Evolutionary conservation across 2,888 invertebrate genomes (phyloP), one percentile per base, ranked within the genome.

Genomic region (Melinopterus prodromus): DNA sequence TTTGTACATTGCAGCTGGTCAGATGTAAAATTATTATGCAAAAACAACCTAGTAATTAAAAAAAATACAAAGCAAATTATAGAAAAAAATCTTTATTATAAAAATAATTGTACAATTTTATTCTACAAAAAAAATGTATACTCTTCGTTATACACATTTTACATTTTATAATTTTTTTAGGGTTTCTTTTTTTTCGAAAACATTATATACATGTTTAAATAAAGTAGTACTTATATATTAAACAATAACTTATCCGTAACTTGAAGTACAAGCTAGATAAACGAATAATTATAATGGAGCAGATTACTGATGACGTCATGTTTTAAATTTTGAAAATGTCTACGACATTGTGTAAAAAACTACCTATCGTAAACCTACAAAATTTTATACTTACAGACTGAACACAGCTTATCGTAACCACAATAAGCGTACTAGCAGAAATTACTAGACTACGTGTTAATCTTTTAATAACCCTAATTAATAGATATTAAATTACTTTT

Each of bases 1-100:
- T 53, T 53, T 1, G 53, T 53, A 12, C 7, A 53, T 53, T 53
- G 7, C 9, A 53, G 9, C 7, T 53, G 53, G 53, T 53, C 53
- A 4, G 1, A 12, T 9, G 5, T 53, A 53, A 53, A 53, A 12
- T 53, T 9, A 9, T 53, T 9, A 2, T 4, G 53, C 53, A 53
- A 53, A 53, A 53, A 12, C 12, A 53, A 53, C 53, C 12, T 53
- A 53, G 7, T 4, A 53, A 53, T 26, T 26, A 26, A 53, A 53
- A 9, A 53, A 53, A 53, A 9, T 53, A 53, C 53, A 53, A 12
- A 53, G 5, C 53, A 53, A 12, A 3, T 53, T 53, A 53, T 53
- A 53, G 53, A 53, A 53, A 53, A 53, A 53, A 53, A 53, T 53
- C 53, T 53, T 53, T 53, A 53, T 53, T 53, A 53, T 53, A 53